Evolutionary conservation across 2,888 invertebrate genomes (phyloP).

Genomic region (Thalpophila matura): DNA sequence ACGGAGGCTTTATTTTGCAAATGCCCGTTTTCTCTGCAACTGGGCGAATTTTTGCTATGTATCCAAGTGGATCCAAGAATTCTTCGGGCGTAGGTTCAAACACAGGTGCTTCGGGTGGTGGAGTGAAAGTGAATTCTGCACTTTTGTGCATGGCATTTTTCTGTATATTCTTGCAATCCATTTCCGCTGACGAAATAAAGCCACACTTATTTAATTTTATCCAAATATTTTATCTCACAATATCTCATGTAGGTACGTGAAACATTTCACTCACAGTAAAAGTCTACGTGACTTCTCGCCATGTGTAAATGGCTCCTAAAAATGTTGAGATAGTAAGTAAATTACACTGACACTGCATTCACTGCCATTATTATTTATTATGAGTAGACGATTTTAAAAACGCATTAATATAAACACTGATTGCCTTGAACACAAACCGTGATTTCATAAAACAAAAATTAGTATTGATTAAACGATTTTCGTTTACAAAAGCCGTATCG

Average conservation of each 20-base stretch:
- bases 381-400: constrained; percentile 17
- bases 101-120: constrained; percentile 92
- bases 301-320: constrained; percentile 89
- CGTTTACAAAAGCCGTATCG: constrained; percentile 55
- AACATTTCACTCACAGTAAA: constrained; percentile 64
- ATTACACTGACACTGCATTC: constrained; percentile 57
- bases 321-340: constrained; percentile 59
- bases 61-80: constrained; percentile 93
- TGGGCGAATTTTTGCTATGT: constrained; percentile 93
- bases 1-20: constrained; percentile 94
- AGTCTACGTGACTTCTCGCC: constrained; percentile 89
- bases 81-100: constrained; percentile 94
- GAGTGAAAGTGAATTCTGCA: constrained; percentile 88
- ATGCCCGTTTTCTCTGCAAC: constrained; percentile 94
- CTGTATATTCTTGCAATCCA: constrained; percentile 88
- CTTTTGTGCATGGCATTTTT: constrained; percentile 90
- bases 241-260: constrained; percentile 61
- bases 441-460: constrained; percentile 47
- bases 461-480: constrained; percentile 62
- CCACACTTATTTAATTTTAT: constrained; percentile 36
- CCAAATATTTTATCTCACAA: constrained; percentile 47
- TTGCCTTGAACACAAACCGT: constrained; percentile 34
- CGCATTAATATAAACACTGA: constrained; percentile 40
- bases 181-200: constrained; percentile 57
- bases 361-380: constrained; percentile 49